These are phyloP conservation scores for Trisateles emortualis DNA, from an alignment of 2,888 invertebrate genomes.

Conservation along the genomic window DNA sequence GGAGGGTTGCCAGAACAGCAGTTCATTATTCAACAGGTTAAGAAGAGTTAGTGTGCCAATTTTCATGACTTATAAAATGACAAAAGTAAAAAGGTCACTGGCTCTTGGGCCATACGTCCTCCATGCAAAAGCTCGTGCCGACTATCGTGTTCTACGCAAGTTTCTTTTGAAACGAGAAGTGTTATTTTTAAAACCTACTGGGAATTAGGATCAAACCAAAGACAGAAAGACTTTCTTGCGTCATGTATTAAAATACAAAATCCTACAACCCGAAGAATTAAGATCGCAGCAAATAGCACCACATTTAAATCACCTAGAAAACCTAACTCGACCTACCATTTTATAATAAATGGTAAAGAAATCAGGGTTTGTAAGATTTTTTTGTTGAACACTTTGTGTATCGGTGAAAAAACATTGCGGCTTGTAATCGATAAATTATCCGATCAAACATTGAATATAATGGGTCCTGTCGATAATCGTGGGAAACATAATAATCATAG, in stretches of 20 bases:
- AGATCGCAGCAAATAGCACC: constrained; percentile 16
- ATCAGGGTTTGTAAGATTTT: constrained; percentile 16
- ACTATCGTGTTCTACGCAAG: constrained; percentile 32
- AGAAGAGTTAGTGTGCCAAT: no score
- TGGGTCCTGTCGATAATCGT: constrained; percentile 34
- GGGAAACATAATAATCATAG: constrained; percentile 32
- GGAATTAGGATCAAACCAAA: constrained; percentile 30
- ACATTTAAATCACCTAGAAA: constrained; percentile 8
- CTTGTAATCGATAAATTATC: constrained; percentile 33
- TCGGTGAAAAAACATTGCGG: constrained; percentile 37
- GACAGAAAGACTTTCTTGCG: constrained; percentile 35
- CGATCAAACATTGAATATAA: constrained; percentile 15
- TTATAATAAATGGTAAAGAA: constrained; percentile 5
- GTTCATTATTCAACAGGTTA: no score
- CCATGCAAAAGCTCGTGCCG: constrained; percentile 29
- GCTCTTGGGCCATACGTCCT: no score
- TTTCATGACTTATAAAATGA: no score
- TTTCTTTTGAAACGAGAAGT: constrained; percentile 32
- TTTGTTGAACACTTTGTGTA: constrained; percentile 37
- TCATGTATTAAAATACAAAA: constrained; percentile 31
- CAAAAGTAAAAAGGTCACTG: no score
- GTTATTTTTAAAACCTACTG: constrained; percentile 35
- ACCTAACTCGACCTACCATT: constrained; percentile 4
- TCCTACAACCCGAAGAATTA: constrained; percentile 33
- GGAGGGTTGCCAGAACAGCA: no score